Evolutionary conservation across 1,140 invertebrate species (phyloP).

Genomic region (Scaptodrosophila lebanonensis): DNA sequence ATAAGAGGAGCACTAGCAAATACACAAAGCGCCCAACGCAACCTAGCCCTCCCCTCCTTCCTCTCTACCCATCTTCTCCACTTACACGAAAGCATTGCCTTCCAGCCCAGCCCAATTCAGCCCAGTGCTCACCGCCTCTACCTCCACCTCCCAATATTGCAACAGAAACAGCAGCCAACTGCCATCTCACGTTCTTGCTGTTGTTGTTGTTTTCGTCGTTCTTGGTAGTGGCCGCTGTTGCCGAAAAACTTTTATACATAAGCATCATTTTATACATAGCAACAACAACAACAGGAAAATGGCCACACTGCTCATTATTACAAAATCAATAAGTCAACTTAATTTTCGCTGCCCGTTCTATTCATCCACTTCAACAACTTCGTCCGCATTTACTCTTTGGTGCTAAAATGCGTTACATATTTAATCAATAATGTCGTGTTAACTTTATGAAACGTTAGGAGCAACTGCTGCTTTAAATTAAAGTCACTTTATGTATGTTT

Average conservation of each 20-base stretch:
- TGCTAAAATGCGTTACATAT: too few relatives aligned
- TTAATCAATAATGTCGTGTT: slow-evolving; percentile 18
- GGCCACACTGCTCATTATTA: slow-evolving; percentile 21
- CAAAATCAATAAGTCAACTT: slow-evolving; percentile 51
- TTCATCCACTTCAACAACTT: slow-evolving; percentile 20
- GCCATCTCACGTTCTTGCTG: slow-evolving; percentile 44
- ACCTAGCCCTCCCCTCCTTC: slow-evolving; percentile 5
- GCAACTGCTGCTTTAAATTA: slow-evolving; percentile 31
- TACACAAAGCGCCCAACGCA: not conserved
- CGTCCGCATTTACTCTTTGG: not conserved
- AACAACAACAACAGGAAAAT: not conserved
- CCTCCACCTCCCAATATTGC: slow-evolving; percentile 23
- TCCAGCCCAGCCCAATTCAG: slow-evolving; percentile 1
- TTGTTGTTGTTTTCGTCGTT: slow-evolving; percentile 34
- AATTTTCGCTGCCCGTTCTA: slow-evolving; percentile 25
- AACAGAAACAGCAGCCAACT: slow-evolving; percentile 27
- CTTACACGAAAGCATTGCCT: slow-evolving; percentile 1
- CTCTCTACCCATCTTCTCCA: too few relatives aligned
- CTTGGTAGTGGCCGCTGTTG: slow-evolving; percentile 45
- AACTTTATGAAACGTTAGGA: not conserved
- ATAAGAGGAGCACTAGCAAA: not conserved
- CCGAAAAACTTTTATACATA: slow-evolving; percentile 69
- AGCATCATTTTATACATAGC: slow-evolving; percentile 22
- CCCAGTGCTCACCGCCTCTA: not conserved
- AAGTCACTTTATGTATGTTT: too few relatives aligned